A percentile compares a stretch with the other conserved stretches of the same genome.
Conservation (phyloP, 2,113 vertebrate genomes). For the Heterotis niloticus region DNA sequence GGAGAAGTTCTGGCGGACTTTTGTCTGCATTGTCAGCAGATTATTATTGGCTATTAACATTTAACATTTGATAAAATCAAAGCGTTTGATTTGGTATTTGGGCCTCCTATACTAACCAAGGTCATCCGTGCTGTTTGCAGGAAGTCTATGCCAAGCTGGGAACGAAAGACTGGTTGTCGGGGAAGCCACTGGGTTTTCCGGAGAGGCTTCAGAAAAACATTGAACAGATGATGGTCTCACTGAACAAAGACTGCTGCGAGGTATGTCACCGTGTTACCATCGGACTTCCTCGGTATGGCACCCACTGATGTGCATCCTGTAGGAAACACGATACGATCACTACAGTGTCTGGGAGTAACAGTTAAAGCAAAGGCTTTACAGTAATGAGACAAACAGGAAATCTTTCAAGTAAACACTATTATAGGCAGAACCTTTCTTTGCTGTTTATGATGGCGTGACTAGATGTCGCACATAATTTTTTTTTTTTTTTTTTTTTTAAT, state of each 20-base stretch:
- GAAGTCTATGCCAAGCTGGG: conserved; percentile 68
- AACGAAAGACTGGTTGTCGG: conserved; percentile 68
- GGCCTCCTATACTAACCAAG: background rate
- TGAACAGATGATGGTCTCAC: conserved; percentile 45
- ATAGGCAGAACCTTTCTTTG: background rate
- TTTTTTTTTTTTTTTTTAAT: background rate
- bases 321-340: background rate
- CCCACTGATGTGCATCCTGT: background rate
- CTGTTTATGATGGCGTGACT: no score
- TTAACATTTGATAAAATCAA: no score
- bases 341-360: background rate
- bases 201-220: conserved; percentile 44
- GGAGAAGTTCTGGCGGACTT: no score
- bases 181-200: conserved; percentile 57
- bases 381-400: background rate
- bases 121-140: conserved; percentile 42
- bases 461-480: background rate
- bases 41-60: no score
- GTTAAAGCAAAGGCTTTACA: background rate
- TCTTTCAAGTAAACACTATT: background rate
- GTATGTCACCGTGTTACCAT: conserved; percentile 29
- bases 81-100: no score
- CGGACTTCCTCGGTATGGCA: background rate
- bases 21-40: no score
- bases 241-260: conserved; percentile 48